Evolutionary conservation across 2,113 vertebrate species (phyloP).

Genomic region (Diadophis punctatus): DNA sequence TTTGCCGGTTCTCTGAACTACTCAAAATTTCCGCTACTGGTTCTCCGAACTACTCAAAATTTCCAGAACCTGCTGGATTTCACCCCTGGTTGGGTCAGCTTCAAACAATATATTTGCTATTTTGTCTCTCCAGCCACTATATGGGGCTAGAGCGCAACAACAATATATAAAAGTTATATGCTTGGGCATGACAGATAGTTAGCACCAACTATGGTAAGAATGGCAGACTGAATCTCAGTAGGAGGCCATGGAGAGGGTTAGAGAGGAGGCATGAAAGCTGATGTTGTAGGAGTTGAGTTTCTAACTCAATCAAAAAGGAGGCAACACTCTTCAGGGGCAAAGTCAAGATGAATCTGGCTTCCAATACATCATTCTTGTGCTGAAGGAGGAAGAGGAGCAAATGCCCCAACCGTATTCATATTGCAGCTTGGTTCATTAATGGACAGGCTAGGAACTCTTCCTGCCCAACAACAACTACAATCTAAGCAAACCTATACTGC

Average conservation of each 20-base stretch:
- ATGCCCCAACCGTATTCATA: no score
- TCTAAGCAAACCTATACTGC: background rate
- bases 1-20: no score
- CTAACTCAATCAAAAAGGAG: background rate
- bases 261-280: background rate
- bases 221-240: constrained; percentile 1
- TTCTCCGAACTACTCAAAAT: no score
- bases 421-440: background rate
- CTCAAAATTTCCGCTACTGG: no score
- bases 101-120: no score
- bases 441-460: background rate
- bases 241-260: background rate
- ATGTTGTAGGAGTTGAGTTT: background rate
- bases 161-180: no score
- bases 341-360: constrained; percentile 1
- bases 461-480: background rate
- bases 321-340: background rate
- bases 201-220: background rate
- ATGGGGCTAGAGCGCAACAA: no score
- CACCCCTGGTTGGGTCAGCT: no score
- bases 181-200: background rate
- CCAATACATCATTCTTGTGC: background rate
- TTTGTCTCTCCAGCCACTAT: no score
- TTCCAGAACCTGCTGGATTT: no score
- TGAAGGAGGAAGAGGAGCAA: background rate